phyloP scores from a whole-genome alignment of 64 coral and sea anemone genomes.

The Stichodactyla helianthus region DNA sequence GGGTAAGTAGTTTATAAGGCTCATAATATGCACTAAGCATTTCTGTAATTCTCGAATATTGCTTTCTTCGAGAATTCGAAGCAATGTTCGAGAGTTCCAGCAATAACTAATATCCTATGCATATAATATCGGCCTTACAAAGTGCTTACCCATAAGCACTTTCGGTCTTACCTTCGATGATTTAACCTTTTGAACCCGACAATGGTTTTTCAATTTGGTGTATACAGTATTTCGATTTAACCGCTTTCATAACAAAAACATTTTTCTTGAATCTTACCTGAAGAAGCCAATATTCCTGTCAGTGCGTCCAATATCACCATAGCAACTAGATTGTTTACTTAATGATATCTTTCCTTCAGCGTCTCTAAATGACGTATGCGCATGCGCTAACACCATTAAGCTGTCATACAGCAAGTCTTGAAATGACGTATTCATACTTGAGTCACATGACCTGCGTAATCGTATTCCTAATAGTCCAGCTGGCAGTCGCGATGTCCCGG shows the following conservation, averaged over 20 bases:
- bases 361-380: background rate
- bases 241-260: too few relatives aligned
- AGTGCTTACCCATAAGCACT: too few relatives aligned
- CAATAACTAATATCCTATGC: too few relatives aligned
- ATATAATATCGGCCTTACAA: too few relatives aligned
- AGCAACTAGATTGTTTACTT: background rate
- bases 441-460: conserved; percentile 1
- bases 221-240: background rate
- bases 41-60: too few relatives aligned
- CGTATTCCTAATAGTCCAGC: conserved; percentile 23
- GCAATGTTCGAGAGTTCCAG: too few relatives aligned
- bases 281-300: conserved; percentile 14
- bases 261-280: background rate
- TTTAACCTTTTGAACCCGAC: too few relatives aligned
- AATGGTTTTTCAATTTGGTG: too few relatives aligned
- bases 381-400: background rate
- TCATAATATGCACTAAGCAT: too few relatives aligned
- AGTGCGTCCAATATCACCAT: background rate
- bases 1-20: too few relatives aligned
- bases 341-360: background rate
- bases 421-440: background rate
- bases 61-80: too few relatives aligned
- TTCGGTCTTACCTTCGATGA: too few relatives aligned
- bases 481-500: conserved; percentile 1
- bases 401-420: conserved; percentile 8